Conservation (phyloP, 2,113 vertebrate genomes). For the Sinocyclocheilus anshuiensis region DNA sequence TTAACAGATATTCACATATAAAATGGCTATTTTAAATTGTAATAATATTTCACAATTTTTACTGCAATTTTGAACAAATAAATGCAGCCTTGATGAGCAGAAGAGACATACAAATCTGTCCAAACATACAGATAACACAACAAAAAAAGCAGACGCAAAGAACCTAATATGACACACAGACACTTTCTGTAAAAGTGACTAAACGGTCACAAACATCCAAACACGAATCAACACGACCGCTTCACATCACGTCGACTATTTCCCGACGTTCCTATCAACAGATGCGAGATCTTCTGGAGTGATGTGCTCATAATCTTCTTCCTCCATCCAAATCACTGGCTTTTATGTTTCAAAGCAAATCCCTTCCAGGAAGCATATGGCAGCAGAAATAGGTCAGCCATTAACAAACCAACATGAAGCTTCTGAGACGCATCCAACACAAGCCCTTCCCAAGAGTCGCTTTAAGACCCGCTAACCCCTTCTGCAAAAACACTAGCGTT, state of each 20-base stretch:
- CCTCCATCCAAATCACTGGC: conserved; percentile 57
- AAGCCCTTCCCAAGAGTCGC: conserved; percentile 77
- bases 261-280: conserved; percentile 8
- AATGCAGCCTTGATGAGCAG: too few species aligned
- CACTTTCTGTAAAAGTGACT: neutral
- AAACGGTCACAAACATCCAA: neutral
- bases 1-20: too few species aligned
- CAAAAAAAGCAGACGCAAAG: too few species aligned
- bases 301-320: conserved; percentile 47
- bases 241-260: neutral
- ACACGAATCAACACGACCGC: neutral
- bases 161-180: neutral
- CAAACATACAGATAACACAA: too few species aligned
- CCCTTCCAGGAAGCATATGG: conserved; percentile 88
- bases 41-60: too few species aligned
- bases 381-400: conserved; percentile 91
- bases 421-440: conserved; percentile 79
- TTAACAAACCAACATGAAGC: conserved; percentile 87
- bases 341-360: conserved; percentile 75
- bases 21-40: too few species aligned
- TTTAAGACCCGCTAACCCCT: conserved; percentile 51
- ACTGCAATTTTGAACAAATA: too few species aligned
- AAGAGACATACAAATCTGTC: too few species aligned
- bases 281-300: conserved; percentile 35
- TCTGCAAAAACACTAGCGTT: neutral